Conservation (phyloP, 92 coral and sea anemone species). For the Desmophyllum pertusum region DNA sequence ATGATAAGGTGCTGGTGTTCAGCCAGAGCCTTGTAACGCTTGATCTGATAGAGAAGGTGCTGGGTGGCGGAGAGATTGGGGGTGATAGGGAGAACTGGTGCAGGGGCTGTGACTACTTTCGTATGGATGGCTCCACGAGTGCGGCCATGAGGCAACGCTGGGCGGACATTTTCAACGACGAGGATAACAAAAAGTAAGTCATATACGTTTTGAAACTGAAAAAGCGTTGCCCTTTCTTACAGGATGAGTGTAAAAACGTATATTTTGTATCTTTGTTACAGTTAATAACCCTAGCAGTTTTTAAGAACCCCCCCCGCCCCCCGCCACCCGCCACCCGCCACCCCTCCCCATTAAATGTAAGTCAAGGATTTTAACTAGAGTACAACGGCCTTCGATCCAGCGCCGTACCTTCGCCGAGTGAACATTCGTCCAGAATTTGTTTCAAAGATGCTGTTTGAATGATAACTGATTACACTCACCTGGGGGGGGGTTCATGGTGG, state of each 20-base stretch:
- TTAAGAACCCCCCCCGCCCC: no score
- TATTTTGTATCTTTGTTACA: neutral
- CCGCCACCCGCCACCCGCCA: no score
- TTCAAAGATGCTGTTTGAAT: neutral
- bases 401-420: neutral
- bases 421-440: no score
- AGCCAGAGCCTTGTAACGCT: conserved; percentile 96
- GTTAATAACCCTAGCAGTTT: no score
- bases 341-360: no score
- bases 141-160: conserved; percentile 92
- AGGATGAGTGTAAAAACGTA: neutral
- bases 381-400: neutral
- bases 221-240: neutral
- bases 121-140: conserved; percentile 99
- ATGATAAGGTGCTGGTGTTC: conserved; percentile 94
- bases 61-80: conserved; percentile 96
- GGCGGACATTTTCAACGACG: conserved; percentile 96
- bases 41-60: conserved; percentile 91
- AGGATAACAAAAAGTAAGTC: conserved; percentile 89
- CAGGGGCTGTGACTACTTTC: conserved; percentile 97
- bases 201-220: neutral
- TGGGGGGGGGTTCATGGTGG: no score
- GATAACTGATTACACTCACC: no score
- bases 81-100: conserved; percentile 99
- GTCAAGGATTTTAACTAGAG: no score